Evolutionary conservation across 2,888 invertebrate species (phyloP).

Genomic region (Andrena hattorfiana): DNA sequence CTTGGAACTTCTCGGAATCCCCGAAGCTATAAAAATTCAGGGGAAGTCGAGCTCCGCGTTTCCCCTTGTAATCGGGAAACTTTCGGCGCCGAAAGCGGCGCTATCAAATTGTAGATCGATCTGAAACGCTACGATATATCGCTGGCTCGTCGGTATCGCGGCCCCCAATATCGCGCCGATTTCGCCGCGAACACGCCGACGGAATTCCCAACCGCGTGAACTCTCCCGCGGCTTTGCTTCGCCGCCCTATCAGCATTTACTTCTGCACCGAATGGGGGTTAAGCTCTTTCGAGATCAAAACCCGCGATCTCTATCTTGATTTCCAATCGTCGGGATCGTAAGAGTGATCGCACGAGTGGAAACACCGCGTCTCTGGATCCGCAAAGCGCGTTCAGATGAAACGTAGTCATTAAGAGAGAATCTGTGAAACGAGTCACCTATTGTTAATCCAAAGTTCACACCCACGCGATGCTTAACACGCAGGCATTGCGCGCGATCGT

Average conservation of each 20-base stretch:
- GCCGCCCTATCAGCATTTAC: not conserved
- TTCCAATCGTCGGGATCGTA: not conserved
- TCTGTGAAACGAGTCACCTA: too few relatives aligned
- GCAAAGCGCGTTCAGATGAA: too few relatives aligned
- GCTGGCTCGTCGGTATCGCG: not conserved
- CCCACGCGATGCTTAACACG: too few relatives aligned
- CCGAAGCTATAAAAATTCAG: not conserved
- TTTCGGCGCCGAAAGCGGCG: not conserved
- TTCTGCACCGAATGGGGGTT: not conserved
- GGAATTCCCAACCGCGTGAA: constrained; percentile 5
- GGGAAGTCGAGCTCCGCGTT: not conserved
- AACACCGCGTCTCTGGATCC: too few relatives aligned
- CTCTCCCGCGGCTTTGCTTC: not conserved
- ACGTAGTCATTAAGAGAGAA: too few relatives aligned
- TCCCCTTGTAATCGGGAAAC: not conserved
- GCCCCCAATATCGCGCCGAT: not conserved
- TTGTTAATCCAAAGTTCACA: too few relatives aligned
- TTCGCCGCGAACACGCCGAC: not conserved
- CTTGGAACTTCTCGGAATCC: not conserved
- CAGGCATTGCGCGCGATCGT: too few relatives aligned
- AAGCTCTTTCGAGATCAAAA: not conserved
- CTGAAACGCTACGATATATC: not conserved
- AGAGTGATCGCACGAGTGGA: too few relatives aligned
- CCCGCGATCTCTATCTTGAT: not conserved
- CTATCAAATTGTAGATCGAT: not conserved